Evolutionary conservation across 2,888 invertebrate genomes (phyloP), one percentile per base, ranked within the genome.

Genomic region (Cryptocephalus primarius): DNA sequence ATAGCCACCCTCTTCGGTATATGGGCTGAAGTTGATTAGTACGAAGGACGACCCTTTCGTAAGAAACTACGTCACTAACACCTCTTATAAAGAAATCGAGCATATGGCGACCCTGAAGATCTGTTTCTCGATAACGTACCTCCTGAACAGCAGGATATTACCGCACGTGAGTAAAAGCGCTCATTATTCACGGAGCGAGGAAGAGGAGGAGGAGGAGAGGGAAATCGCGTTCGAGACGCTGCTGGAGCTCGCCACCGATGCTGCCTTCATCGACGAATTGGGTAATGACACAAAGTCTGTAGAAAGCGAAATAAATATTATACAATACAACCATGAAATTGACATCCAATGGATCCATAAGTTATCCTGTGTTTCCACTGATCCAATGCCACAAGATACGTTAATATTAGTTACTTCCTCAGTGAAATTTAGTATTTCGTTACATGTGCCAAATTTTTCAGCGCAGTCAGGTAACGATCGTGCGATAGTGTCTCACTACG

Each of bases 51-150:
- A 44, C 43, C n/a, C 47, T 51, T 22, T 22, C 22, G 44, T 52
- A 34, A 52, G 54, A 22, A 52, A 56, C 36, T 66, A 64, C 46
- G 52, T 68, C 10, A 61, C 64, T 0, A 60, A 63, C 8, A 59
- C 60, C 11, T 66, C 64, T 49, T 60, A 57, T 40, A 44, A 59
- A 11, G 57, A 62, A 14, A 61, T 68, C 36, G 56, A 63, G 49
- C 62, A 67, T 50, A 66, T 62, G 13, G 61, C 62, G 48, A 63
- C 63, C 38, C 48, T 69, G 32, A 62, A 66, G 55, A 54, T 69
- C 8, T 65, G 61, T 4, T 63, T 61, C 52, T 65, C 66, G 0
- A 45, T 67, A 2, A 50, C 58, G 6, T 59, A 60, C 49, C 56
- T 59, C 40, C 49, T 66, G 11, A 55, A 60, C 6, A 52, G 59